Evolutionary conservation across 2,113 vertebrate genomes (phyloP), one percentile per base, ranked within the genome.

Genomic region (Oncorhynchus masou): DNA sequence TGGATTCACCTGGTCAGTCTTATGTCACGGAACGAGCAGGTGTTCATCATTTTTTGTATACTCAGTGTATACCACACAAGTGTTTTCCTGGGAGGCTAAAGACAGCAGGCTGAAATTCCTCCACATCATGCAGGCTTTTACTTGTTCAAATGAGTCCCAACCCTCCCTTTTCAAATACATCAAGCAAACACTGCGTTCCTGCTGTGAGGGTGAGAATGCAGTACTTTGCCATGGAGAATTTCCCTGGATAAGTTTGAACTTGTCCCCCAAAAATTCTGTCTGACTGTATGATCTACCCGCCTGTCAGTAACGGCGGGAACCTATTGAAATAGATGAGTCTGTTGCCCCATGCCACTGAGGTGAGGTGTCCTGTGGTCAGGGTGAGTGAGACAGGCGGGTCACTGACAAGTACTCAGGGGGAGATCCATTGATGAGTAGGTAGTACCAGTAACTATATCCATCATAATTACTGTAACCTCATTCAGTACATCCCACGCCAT

Each of bases 81-180:
- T 57, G 20, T 20, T 19, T 15, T 15, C 20, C 13, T 15, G 54
- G 1, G 54, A 62, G 59, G 59, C 7, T 8, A 62, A 62, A 7
- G 11, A 27, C 15, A 19, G 3, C 4, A 16, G 16, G 5, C 5
- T 45, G 20, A 49, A 70, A 70, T 70, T 48, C 34, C 45, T 45
- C 15, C 12, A 62, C 73, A 4, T 83, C 66, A 20, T 80, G 83
- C 84, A 83, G 73, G 83, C 71, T 78, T 72, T 66, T 72, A 84
- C 85, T 62, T 75, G 84, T 48, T 81, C 31, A 15, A 68, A 45
- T 54, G 15, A 74, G 45, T 68, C 29, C 60, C 62, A 57, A 0
- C 25, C 24, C 71, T 71, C 1, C 20, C 67, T 75, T 25, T 49
- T 15, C 68, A 48, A 70, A 70, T 22, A 68, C 67, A 16, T 31